Evolutionary conservation across 2,797 vertebrate species (phyloP), one percentile per base, ranked within the genome.

Genomic region (Taeniopygia guttata): DNA sequence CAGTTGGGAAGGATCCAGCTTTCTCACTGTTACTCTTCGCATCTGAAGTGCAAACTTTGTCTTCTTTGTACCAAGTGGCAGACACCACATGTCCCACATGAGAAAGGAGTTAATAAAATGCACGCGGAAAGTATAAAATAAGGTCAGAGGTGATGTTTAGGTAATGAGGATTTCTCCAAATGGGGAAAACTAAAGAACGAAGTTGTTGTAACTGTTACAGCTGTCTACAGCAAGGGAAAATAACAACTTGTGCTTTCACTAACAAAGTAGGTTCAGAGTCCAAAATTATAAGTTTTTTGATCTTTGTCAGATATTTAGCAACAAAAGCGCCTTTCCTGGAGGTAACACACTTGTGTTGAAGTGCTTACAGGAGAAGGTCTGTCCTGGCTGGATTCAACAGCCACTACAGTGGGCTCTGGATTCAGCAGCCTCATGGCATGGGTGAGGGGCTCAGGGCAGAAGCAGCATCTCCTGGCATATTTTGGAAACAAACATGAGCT

Each of bases 71-170:
- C 94, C 83, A 95, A 93, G 94, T 91, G 96, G 93, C 89, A 92
- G 89, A 72, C 76, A 94, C 90, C 96, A 93, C 76, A 29, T 81
- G 94, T 52, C 94, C 94, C 94, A 79, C 87, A 94, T 93, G 97
- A 95, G 95, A 97, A 98, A 96, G 72, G 80, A 97, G 95, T 96
- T 95, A 95, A 97, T 97, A 97, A 97, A 98, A 97, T 16, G 10
- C 95, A 97, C 18, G 3, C 38, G 83, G 94, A 95, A 97, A 97
- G 95, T 96, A 94, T 94, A 94, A 97, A 95, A 95, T 87, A 94
- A 95, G 96, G 96, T 96, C 96, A 97, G 81, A 95, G 95, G 94
- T 96, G 92, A 97, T 87, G 77, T 87, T 95, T 96, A 94, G 84
- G 90, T 95, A 96, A 94, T 30, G 56, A 97, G 91, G 93, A 78